phyloP scores from a whole-genome alignment of 2,113 vertebrate species.

The Eolophus roseicapilla region DNA sequence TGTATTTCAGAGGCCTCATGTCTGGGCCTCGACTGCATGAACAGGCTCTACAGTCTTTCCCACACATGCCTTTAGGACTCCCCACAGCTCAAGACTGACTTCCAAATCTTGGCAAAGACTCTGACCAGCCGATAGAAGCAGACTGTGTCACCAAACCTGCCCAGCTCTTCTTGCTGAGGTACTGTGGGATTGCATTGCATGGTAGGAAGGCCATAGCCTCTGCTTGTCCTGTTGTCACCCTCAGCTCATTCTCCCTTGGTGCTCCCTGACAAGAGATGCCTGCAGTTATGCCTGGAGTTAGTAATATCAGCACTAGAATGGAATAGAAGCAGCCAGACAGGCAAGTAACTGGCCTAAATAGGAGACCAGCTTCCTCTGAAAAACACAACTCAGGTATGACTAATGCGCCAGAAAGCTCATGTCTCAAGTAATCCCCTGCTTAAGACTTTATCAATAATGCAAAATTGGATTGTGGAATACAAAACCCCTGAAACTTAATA shows the following conservation, averaged over 20 bases:
- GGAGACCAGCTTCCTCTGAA: background rate
- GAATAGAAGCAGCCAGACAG: background rate
- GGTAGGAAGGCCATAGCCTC: background rate
- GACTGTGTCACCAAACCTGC: background rate
- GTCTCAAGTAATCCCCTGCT: slow-evolving; percentile 48
- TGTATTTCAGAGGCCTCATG: background rate
- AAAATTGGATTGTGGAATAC: slow-evolving; percentile 44
- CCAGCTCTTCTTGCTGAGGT: background rate
- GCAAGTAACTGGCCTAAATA: background rate
- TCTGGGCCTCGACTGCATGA: background rate
- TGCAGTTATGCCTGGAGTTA: background rate
- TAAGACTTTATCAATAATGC: slow-evolving; percentile 54
- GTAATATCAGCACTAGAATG: background rate
- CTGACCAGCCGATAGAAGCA: background rate
- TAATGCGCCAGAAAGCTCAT: slow-evolving; percentile 12
- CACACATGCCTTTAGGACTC: background rate
- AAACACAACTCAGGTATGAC: slow-evolving; percentile 13
- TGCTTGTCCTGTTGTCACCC: background rate
- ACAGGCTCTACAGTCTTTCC: background rate
- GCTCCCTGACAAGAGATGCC: background rate
- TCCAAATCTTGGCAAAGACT: background rate
- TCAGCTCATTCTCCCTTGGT: background rate
- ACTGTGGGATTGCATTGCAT: background rate
- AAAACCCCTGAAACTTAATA: slow-evolving; percentile 46
- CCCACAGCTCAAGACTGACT: background rate